These are phyloP conservation scores for Arenicola marina DNA, from an alignment of 2,888 invertebrate species.

Conservation along the genomic window DNA sequence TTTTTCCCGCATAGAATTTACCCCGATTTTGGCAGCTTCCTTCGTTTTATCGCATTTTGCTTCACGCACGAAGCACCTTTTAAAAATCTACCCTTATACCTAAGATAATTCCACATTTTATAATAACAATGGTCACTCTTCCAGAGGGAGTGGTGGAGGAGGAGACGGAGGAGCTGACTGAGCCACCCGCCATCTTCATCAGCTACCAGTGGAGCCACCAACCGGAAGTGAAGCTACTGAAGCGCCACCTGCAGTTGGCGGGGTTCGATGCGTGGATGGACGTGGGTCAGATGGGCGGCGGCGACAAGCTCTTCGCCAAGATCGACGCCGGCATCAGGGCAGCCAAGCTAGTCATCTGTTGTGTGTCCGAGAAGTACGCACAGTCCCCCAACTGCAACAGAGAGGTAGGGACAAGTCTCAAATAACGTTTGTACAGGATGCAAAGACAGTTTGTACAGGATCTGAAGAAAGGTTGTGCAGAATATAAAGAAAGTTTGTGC, in stretches of 20 bases:
- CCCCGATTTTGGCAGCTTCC: no score
- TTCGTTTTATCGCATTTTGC: no score
- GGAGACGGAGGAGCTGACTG: conserved; percentile 34
- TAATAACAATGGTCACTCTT: no score
- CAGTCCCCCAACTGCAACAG: conserved; percentile 57
- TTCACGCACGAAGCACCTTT: no score
- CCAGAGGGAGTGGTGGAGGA: conserved; percentile 42
- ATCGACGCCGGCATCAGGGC: conserved; percentile 52
- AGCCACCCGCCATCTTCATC: conserved; percentile 39
- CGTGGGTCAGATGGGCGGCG: conserved; percentile 60
- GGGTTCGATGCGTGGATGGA: conserved; percentile 58
- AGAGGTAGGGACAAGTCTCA: conserved; percentile 53
- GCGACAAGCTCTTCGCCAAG: conserved; percentile 56
- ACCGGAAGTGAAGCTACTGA: conserved; percentile 43
- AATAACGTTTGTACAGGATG: no score
- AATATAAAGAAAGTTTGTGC: no score
- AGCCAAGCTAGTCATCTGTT: conserved; percentile 50
- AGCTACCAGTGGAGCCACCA: conserved; percentile 59
- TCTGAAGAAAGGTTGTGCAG: no score
- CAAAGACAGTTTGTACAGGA: no score
- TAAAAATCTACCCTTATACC: no score
- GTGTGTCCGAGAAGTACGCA: conserved; percentile 53
- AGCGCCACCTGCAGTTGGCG: conserved; percentile 52
- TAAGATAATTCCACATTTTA: no score
- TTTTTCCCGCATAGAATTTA: no score